A percentile compares a stretch with the other conserved stretches of the same genome.
These are phyloP conservation scores for Melanotus villosus DNA, from an alignment of 2,888 invertebrate genomes.

Conservation along the genomic window DNA sequence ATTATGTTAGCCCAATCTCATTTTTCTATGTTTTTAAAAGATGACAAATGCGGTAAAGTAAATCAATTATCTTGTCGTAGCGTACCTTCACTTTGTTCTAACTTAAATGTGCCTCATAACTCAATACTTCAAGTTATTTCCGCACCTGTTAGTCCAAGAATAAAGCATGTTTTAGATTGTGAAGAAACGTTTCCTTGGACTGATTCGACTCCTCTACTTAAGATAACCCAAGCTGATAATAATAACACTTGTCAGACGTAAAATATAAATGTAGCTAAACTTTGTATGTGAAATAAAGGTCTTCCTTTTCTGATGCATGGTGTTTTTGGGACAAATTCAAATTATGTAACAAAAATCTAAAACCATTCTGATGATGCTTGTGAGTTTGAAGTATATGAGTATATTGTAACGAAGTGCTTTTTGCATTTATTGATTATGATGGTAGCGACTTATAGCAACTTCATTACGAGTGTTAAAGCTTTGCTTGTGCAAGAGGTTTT, in stretches of 20 bases:
- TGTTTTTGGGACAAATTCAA: too few relatives aligned
- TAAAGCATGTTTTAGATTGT: slow-evolving; percentile 56
- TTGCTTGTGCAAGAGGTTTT: too few relatives aligned
- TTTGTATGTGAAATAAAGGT: slow-evolving; percentile 7
- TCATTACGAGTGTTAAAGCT: too few relatives aligned
- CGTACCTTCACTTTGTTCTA: slow-evolving; percentile 61
- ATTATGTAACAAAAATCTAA: too few relatives aligned
- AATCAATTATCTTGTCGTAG: slow-evolving; percentile 59
- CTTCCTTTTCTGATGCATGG: not conserved
- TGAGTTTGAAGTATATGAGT: too few relatives aligned
- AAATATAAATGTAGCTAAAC: not conserved
- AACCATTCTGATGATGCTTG: too few relatives aligned
- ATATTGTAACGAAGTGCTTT: too few relatives aligned
- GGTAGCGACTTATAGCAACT: too few relatives aligned
- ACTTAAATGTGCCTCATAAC: slow-evolving; percentile 57
- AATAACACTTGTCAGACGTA: not conserved
- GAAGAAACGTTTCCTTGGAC: slow-evolving; percentile 60
- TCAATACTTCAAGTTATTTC: slow-evolving; percentile 59
- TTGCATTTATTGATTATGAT: too few relatives aligned
- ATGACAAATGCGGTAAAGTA: slow-evolving; percentile 49
- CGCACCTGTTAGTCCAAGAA: slow-evolving; percentile 61
- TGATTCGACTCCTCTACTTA: slow-evolving; percentile 63
- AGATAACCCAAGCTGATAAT: slow-evolving; percentile 56
- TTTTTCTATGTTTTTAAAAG: slow-evolving; percentile 59
- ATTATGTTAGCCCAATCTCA: slow-evolving; percentile 64